Conservation (phyloP, 2,888 invertebrate genomes). For the Phania funesta region DNA sequence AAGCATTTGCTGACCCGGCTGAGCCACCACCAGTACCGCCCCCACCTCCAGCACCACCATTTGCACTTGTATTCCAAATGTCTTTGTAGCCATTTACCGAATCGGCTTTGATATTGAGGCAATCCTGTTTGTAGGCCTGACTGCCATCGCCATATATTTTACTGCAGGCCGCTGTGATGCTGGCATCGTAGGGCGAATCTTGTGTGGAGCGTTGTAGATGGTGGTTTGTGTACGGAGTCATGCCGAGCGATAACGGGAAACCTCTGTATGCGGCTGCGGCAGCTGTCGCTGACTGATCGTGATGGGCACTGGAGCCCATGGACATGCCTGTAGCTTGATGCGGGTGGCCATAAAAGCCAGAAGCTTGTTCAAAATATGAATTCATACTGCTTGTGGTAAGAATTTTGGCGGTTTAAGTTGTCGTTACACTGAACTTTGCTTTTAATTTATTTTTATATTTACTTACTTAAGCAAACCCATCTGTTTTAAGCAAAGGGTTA, state of each 20-base stretch:
- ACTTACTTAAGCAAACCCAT: neutral
- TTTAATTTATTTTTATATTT: neutral
- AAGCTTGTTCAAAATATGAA: conserved; percentile 95
- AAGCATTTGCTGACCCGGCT: conserved; percentile 82
- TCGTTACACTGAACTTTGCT: neutral
- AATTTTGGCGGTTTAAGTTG: conserved; percentile 79
- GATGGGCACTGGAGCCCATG: conserved; percentile 85
- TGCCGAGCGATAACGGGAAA: conserved; percentile 91
- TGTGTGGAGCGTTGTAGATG: conserved; percentile 89
- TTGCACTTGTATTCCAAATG: conserved; percentile 82
- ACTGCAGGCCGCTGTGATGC: conserved; percentile 91
- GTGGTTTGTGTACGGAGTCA: conserved; percentile 93
- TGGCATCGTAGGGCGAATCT: conserved; percentile 95
- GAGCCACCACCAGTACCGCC: conserved; percentile 83
- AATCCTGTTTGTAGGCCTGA: conserved; percentile 86
- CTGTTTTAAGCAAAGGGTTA: neutral
- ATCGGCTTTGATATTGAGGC: conserved; percentile 84
- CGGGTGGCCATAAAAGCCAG: conserved; percentile 96
- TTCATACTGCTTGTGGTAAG: conserved; percentile 85
- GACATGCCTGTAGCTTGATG: conserved; percentile 88
- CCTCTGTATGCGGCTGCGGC: conserved; percentile 88
- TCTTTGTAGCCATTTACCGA: conserved; percentile 83
- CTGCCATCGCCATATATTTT: conserved; percentile 82
- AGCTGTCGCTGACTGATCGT: conserved; percentile 85
- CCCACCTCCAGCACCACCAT: conserved; percentile 82